These are phyloP conservation scores for Rynchops niger DNA, from an alignment of 2,113 vertebrate species.

Conservation along the genomic window DNA sequence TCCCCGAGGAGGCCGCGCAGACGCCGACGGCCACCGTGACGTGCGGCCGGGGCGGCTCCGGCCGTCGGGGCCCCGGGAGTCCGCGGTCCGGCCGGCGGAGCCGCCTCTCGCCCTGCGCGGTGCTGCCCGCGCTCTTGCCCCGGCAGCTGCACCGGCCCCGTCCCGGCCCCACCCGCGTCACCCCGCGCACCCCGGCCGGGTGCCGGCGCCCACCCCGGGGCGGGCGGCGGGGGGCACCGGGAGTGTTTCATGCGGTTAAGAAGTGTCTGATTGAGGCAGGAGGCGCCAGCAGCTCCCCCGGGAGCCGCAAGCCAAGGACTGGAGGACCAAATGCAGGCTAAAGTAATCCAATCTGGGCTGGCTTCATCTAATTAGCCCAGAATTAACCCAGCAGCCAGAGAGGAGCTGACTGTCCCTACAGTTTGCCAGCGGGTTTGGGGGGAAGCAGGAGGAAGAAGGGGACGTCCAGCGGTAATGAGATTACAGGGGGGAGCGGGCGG, in stretches of 20 bases:
- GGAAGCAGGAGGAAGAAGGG: slow-evolving; percentile 70
- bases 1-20: slow-evolving; percentile 5
- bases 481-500: slow-evolving; percentile 12
- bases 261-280: slow-evolving; percentile 85
- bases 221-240: slow-evolving; percentile 39
- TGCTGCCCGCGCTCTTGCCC: neutral
- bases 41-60: neutral
- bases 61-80: neutral
- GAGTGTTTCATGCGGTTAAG: slow-evolving; percentile 75
- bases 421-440: slow-evolving; percentile 63
- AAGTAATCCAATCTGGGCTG: slow-evolving; percentile 86
- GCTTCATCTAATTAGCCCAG: slow-evolving; percentile 83
- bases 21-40: neutral
- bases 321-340: slow-evolving; percentile 86
- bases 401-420: slow-evolving; percentile 69
- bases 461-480: slow-evolving; percentile 52
- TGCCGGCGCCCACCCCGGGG: slow-evolving; percentile 35
- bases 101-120: neutral
- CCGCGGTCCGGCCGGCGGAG: neutral
- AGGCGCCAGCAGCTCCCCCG: slow-evolving; percentile 90
- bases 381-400: slow-evolving; percentile 79
- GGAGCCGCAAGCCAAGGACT: slow-evolving; percentile 86
- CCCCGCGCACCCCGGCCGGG: slow-evolving; percentile 16
- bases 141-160: neutral
- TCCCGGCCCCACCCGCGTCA: neutral